phyloP scores from a whole-genome alignment of 2,797 vertebrate species.

The Prunella strophiata region DNA sequence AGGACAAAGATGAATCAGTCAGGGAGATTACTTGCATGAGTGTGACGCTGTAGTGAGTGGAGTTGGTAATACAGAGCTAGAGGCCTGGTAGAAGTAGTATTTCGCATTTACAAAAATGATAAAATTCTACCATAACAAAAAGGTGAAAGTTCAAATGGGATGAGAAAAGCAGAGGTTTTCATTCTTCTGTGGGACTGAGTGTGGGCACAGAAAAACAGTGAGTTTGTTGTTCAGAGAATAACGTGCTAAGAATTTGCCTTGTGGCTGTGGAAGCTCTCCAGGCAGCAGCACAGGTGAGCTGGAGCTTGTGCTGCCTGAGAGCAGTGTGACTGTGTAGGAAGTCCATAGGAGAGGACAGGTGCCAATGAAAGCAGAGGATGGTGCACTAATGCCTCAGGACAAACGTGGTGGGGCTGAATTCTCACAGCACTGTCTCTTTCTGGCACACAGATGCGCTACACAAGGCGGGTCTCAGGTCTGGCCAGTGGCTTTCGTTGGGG shows the following conservation, averaged over 20 bases:
- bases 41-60: background rate
- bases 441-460: conserved; percentile 85
- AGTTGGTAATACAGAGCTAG: background rate
- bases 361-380: background rate
- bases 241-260: background rate
- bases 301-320: background rate
- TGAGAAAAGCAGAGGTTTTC: background rate
- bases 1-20: background rate
- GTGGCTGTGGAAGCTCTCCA: background rate
- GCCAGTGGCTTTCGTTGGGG: conserved; percentile 90
- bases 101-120: background rate
- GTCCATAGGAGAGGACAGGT: background rate
- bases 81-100: background rate
- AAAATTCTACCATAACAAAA: background rate
- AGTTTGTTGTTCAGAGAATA: background rate
- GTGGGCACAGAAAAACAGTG: background rate
- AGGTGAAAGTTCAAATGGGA: background rate
- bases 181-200: background rate
- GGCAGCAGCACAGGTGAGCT: background rate
- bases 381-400: background rate
- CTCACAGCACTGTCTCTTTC: conserved; percentile 23
- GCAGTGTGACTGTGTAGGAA: background rate
- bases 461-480: conserved; percentile 87
- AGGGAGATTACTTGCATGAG: background rate
- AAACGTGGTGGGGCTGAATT: fast-evolving